Conservation (phyloP, 2,888 invertebrate species). For the Brachyopa scutellaris region DNA sequence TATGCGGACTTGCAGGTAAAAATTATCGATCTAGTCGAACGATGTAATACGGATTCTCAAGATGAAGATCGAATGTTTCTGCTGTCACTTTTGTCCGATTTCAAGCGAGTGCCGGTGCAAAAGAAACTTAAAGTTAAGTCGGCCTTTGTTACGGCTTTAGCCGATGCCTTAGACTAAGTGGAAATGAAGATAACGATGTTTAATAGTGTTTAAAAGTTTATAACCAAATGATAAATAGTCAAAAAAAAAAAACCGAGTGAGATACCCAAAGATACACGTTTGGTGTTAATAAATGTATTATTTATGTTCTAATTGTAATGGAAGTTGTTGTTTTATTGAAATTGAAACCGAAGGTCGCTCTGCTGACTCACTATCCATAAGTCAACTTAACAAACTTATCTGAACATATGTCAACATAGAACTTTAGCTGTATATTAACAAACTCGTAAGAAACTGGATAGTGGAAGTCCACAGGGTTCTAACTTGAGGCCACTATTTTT, state of each 20-base stretch:
- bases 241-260: constrained; percentile 43
- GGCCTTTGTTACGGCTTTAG: constrained; percentile 73
- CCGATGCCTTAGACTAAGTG: constrained; percentile 56
- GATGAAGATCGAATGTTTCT: constrained; percentile 75
- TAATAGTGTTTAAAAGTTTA: not conserved
- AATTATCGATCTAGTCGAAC: constrained; percentile 46
- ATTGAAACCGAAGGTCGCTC: no score
- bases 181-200: no score
- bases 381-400: no score
- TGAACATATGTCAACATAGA: no score
- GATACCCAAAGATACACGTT: constrained; percentile 32
- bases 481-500: no score
- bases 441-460: no score
- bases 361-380: no score
- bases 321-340: not conserved
- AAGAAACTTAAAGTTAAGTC: constrained; percentile 74
- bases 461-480: no score
- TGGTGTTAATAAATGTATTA: constrained; percentile 23
- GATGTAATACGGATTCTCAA: constrained; percentile 54
- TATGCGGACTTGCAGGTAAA: constrained; percentile 33
- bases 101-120: constrained; percentile 72
- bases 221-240: not conserved
- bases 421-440: no score
- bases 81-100: constrained; percentile 73
- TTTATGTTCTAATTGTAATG: not conserved